Evolutionary conservation across 2,113 vertebrate genomes (phyloP), one percentile per base, ranked within the genome.

Genomic region (Penelope pileata): DNA sequence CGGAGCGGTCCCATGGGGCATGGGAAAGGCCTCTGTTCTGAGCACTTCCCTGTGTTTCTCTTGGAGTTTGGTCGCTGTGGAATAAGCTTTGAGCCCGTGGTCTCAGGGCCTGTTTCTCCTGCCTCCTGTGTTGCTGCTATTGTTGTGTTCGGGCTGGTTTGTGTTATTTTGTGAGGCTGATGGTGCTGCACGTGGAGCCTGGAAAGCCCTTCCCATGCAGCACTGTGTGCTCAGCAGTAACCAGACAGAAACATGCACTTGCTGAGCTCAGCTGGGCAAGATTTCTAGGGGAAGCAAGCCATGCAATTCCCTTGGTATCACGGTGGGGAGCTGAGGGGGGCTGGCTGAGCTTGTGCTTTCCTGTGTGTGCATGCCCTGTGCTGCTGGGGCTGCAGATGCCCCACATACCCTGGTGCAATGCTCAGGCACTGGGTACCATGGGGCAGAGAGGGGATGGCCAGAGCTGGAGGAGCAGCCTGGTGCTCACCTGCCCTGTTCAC

Each of bases 21-120:
- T 10, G 59, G 95, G 91, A 58, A 50, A 32, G 50, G 67, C 42
- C 60, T 12, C 80, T 2, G 12, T 94, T 81, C 67, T 79, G 16
- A 47, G 78, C 77, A 54, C 62, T 60, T 79, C 74, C 79, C 53
- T 3, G 36, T 94, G 92, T 97, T 98, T 97, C 96, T 97, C 86
- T 96, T 96, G 95, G 97, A 97, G 88, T 66, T 73, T 69, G 89
- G 75, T 95, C 95, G 84, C 69, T 51, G 74, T 48, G 34, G 89
- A 90, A 79, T 48, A 73, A 86, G 86, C 79, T 90, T 50, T 2
- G 50, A 69, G 91, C 60, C 88, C 50, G 32, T 5, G 6, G 12
- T 45, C 72, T 78, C 19, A 5, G 16, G 51, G 63, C 36, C 51
- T 50, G 77, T 69, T 95, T 63, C 92, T 86, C 43, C 84, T 76